These are phyloP conservation scores for Apodemia mormo DNA, from an alignment of 2,888 invertebrate species.

Conservation along the genomic window DNA sequence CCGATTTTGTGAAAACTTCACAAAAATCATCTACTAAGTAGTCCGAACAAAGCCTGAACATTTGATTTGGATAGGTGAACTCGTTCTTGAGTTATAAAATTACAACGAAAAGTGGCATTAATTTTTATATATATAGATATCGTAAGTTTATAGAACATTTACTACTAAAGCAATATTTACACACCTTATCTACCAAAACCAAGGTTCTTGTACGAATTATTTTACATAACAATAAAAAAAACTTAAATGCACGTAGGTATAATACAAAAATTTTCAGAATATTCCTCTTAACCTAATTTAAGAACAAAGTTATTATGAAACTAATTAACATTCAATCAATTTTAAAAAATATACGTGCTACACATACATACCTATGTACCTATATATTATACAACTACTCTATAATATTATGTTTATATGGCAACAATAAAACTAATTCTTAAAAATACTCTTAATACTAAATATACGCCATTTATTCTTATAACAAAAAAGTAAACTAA, in stretches of 20 bases:
- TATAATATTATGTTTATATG: neutral
- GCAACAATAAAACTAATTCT: neutral
- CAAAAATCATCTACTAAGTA: too few species aligned
- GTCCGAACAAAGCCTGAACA: too few species aligned
- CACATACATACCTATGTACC: neutral
- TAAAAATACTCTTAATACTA: neutral
- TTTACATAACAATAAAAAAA: constrained; percentile 7
- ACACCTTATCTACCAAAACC: neutral
- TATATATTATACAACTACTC: neutral
- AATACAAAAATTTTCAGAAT: neutral
- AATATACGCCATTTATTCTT: neutral
- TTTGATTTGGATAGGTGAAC: too few species aligned
- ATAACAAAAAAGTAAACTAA: neutral
- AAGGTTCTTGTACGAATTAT: neutral
- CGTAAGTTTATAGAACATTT: neutral
- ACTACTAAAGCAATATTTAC: neutral
- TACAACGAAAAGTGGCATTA: too few species aligned
- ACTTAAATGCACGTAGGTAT: constrained; percentile 16
- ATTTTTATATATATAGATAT: too few species aligned
- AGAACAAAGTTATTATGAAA: neutral
- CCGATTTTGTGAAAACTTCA: too few species aligned
- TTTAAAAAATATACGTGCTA: neutral
- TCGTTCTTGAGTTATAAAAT: too few species aligned
- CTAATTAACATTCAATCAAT: neutral
- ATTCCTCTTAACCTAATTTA: neutral